phyloP scores from a whole-genome alignment of 1,140 invertebrate genomes.

The Campoletis sonorensis region DNA sequence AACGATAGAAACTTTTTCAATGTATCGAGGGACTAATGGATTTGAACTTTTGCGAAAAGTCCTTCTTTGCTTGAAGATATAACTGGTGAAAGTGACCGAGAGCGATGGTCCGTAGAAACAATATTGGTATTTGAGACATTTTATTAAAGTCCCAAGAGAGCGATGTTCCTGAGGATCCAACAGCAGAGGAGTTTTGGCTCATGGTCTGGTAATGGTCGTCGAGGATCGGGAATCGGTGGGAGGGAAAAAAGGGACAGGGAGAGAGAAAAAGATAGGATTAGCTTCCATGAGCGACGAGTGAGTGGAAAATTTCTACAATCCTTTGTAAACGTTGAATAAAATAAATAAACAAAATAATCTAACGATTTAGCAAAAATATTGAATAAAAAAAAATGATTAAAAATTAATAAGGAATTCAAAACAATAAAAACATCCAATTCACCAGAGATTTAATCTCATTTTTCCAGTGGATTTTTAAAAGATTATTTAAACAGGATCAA shows the following conservation, averaged over 20 bases:
- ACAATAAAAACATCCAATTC: no score
- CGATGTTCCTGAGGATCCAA: slow-evolving; percentile 52
- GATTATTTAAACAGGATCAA: no score
- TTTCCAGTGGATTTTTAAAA: no score
- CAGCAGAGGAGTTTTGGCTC: neutral
- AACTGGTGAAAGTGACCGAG: neutral
- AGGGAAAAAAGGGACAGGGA: slow-evolving; percentile 30
- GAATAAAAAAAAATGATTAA: no score
- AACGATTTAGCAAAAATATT: neutral
- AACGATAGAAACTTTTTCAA: slow-evolving; percentile 35
- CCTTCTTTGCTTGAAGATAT: neutral
- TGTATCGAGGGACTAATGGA: slow-evolving; percentile 11
- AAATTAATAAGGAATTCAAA: no score
- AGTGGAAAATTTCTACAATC: slow-evolving; percentile 35
- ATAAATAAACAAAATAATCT: slow-evolving; percentile 28
- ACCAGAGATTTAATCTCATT: no score
- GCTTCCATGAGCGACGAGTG: neutral
- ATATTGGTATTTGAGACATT: slow-evolving; percentile 75
- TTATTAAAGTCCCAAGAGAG: slow-evolving; percentile 72
- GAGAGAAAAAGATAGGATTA: slow-evolving; percentile 47
- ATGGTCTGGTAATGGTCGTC: slow-evolving; percentile 26
- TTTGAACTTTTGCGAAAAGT: slow-evolving; percentile 2
- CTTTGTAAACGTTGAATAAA: neutral
- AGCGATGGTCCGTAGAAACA: slow-evolving; percentile 59
- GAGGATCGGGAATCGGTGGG: slow-evolving; percentile 3